Conservation (phyloP, 2,888 invertebrate species). For the Pseudoips prasinana region DNA sequence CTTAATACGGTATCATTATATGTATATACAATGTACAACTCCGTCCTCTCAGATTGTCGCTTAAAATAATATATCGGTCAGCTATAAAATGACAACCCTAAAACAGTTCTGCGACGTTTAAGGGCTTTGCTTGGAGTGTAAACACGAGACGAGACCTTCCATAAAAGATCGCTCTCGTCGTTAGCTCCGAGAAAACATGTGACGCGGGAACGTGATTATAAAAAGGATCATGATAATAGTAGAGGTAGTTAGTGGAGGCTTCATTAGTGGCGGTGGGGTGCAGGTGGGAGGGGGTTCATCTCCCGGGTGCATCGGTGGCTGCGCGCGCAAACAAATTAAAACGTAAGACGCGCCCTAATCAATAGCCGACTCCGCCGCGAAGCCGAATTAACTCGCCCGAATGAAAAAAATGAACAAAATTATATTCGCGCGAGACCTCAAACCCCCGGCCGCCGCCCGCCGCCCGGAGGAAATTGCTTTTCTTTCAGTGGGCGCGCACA, state of each 20-base stretch:
- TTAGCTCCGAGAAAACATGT: slow-evolving; percentile 49
- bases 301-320: slow-evolving; percentile 74
- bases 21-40: too few species aligned
- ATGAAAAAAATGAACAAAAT: slow-evolving; percentile 82
- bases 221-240: slow-evolving; percentile 67
- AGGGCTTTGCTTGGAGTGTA: slow-evolving; percentile 38
- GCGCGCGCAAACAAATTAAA: slow-evolving; percentile 83
- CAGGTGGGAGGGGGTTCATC: slow-evolving; percentile 55
- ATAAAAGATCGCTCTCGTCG: slow-evolving; percentile 31
- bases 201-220: slow-evolving; percentile 50
- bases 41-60: slow-evolving; percentile 3
- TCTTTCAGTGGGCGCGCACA: slow-evolving; percentile 80
- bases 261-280: slow-evolving; percentile 58
- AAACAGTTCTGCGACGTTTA: slow-evolving; percentile 23
- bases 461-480: slow-evolving; percentile 80
- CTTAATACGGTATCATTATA: too few species aligned
- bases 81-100: slow-evolving; percentile 27
- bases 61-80: slow-evolving; percentile 21
- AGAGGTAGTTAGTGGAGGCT: slow-evolving; percentile 68
- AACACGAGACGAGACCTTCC: slow-evolving; percentile 28
- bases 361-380: slow-evolving; percentile 79
- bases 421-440: slow-evolving; percentile 80
- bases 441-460: slow-evolving; percentile 53
- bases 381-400: slow-evolving; percentile 81
- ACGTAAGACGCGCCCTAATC: slow-evolving; percentile 82